A percentile compares a stretch with the other conserved stretches of the same genome.
These are phyloP conservation scores for Hesperophylax magnus DNA, from an alignment of 1,140 invertebrate genomes.

Conservation along the genomic window DNA sequence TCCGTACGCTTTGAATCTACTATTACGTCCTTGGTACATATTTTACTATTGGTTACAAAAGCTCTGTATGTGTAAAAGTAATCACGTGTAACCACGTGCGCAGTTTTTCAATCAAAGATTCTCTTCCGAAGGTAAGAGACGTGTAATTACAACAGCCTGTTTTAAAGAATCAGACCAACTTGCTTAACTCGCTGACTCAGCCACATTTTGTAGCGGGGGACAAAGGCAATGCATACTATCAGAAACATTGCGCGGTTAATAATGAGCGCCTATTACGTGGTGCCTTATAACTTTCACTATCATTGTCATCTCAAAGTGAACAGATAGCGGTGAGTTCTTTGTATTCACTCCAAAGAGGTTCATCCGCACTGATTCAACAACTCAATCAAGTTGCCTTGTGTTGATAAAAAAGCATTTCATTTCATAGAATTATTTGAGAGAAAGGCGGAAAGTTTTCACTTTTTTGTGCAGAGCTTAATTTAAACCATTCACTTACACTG, in stretches of 20 bases:
- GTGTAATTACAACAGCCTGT: too few relatives aligned
- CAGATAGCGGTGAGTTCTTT: constrained; percentile 13
- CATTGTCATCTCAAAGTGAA: constrained; percentile 11
- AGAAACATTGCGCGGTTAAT: neutral
- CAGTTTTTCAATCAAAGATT: neutral
- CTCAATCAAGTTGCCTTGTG: neutral
- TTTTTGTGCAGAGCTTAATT: neutral
- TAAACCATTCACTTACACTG: neutral
- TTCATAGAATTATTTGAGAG: neutral
- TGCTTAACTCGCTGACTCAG: too few relatives aligned
- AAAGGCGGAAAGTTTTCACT: neutral
- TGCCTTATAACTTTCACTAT: constrained; percentile 17
- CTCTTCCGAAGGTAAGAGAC: neutral
- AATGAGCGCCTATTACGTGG: neutral
- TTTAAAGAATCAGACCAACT: too few relatives aligned
- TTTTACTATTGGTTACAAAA: too few relatives aligned
- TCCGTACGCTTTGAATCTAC: too few relatives aligned
- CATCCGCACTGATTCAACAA: neutral
- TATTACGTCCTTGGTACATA: too few relatives aligned
- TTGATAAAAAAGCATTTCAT: neutral
- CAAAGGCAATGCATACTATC: neutral
- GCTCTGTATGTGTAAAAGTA: too few relatives aligned
- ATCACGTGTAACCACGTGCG: neutral
- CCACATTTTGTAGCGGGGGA: neutral
- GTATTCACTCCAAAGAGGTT: constrained; percentile 10